Evolutionary conservation across 2,888 invertebrate genomes (phyloP).

Genomic region (Diadromus collaris): DNA sequence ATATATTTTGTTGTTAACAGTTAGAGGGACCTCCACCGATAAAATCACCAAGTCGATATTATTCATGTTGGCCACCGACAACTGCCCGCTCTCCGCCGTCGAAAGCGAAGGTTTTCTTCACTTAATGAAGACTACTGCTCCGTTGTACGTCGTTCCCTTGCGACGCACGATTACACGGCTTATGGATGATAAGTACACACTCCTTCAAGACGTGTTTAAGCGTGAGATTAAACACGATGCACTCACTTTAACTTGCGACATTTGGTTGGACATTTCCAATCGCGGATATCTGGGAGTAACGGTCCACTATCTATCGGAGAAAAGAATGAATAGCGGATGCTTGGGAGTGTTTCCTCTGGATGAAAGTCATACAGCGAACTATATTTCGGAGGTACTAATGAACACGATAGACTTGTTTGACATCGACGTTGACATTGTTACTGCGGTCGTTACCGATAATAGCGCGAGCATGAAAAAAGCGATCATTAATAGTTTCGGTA

Average conservation of each 20-base stretch:
- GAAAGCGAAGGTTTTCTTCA: slow-evolving; percentile 60
- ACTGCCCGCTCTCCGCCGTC: slow-evolving; percentile 44
- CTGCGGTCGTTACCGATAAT: slow-evolving; percentile 54
- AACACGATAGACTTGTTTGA: not conserved
- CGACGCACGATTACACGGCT: slow-evolving; percentile 50
- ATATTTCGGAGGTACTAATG: slow-evolving; percentile 29
- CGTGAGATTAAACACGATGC: slow-evolving; percentile 11
- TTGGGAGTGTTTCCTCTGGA: slow-evolving; percentile 34
- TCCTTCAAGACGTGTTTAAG: not conserved
- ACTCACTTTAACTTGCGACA: slow-evolving; percentile 44
- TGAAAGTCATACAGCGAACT: slow-evolving; percentile 20
- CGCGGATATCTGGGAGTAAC: slow-evolving; percentile 53
- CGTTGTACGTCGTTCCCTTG: slow-evolving; percentile 59
- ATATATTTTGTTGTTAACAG: not conserved
- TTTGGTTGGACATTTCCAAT: slow-evolving; percentile 46
- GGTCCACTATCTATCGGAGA: slow-evolving; percentile 43
- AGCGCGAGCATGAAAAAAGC: slow-evolving; percentile 57
- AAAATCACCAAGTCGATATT: slow-evolving; percentile 28
- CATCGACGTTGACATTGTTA: slow-evolving; percentile 3
- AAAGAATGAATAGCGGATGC: slow-evolving; percentile 27
- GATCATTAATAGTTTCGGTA: slow-evolving; percentile 40
- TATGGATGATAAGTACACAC: slow-evolving; percentile 1
- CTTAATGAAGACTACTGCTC: slow-evolving; percentile 59
- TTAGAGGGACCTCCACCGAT: not conserved
- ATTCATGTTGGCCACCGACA: slow-evolving; percentile 15